These are phyloP conservation scores for Campoletis sonorensis DNA, from an alignment of 1,140 invertebrate genomes.

Conservation along the genomic window DNA sequence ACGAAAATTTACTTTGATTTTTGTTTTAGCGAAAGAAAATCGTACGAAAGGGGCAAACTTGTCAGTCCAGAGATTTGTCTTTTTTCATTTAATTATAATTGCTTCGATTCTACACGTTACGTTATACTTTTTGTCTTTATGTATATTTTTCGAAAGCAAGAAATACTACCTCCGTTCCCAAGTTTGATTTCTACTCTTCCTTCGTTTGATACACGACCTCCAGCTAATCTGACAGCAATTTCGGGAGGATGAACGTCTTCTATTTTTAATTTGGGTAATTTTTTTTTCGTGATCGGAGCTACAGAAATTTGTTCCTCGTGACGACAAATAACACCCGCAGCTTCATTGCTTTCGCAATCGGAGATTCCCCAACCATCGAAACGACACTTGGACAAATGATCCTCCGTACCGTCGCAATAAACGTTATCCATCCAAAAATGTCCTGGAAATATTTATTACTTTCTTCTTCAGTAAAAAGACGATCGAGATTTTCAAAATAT, in stretches of 20 bases:
- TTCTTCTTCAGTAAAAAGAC: constrained; percentile 3
- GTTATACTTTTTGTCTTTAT: neutral
- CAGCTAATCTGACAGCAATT: constrained; percentile 77
- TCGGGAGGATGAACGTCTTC: constrained; percentile 70
- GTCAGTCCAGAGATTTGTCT: too few species aligned
- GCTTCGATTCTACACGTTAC: neutral
- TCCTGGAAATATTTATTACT: constrained; percentile 73
- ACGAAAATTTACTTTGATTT: too few species aligned
- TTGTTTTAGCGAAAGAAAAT: too few species aligned
- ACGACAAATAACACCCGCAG: constrained; percentile 88
- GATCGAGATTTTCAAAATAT: neutral
- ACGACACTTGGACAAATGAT: constrained; percentile 83
- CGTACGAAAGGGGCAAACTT: too few species aligned
- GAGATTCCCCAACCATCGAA: constrained; percentile 90
- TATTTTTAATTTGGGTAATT: constrained; percentile 67
- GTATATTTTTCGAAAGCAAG: neutral
- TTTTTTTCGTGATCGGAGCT: constrained; percentile 53
- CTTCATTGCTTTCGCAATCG: constrained; percentile 87
- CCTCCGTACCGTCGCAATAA: constrained; percentile 89
- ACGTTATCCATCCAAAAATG: constrained; percentile 94
- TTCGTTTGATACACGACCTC: constrained; percentile 81
- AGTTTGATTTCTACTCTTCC: constrained; percentile 87
- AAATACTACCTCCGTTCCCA: constrained; percentile 69
- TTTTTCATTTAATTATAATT: too few species aligned
- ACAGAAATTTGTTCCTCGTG: constrained; percentile 58